Conservation (phyloP, 2,797 vertebrate species). For the Myotis planiceps region DNA sequence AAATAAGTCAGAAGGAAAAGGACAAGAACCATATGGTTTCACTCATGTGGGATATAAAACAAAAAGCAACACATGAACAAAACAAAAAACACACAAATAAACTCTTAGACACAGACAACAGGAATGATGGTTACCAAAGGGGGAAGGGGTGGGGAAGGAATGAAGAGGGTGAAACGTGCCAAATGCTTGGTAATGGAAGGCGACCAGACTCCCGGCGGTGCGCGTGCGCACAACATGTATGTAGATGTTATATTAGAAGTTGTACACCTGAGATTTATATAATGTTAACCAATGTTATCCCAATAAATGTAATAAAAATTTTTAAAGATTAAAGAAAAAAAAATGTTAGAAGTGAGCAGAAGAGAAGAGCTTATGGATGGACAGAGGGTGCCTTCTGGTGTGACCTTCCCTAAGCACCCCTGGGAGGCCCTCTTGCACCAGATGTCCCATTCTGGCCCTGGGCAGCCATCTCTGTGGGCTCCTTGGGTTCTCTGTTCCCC, state of each 20-base stretch:
- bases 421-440: neutral
- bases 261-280: neutral
- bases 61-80: neutral
- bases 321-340: neutral
- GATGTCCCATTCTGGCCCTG: neutral
- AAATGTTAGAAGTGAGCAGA: neutral
- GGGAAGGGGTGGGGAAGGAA: neutral
- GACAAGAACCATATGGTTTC: neutral
- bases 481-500: neutral
- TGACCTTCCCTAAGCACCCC: neutral
- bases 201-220: neutral
- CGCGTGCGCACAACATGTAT: neutral
- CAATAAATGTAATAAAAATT: neutral
- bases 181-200: neutral
- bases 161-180: neutral
- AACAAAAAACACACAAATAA: neutral
- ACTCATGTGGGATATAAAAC: neutral
- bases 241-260: neutral
- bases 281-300: neutral
- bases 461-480: neutral
- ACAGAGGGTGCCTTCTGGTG: neutral
- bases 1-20: neutral
- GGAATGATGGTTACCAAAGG: neutral
- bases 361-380: neutral
- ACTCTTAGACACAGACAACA: neutral